These are phyloP conservation scores for Drosophila birchii DNA, from an alignment of 2,888 invertebrate species.

Conservation along the genomic window DNA sequence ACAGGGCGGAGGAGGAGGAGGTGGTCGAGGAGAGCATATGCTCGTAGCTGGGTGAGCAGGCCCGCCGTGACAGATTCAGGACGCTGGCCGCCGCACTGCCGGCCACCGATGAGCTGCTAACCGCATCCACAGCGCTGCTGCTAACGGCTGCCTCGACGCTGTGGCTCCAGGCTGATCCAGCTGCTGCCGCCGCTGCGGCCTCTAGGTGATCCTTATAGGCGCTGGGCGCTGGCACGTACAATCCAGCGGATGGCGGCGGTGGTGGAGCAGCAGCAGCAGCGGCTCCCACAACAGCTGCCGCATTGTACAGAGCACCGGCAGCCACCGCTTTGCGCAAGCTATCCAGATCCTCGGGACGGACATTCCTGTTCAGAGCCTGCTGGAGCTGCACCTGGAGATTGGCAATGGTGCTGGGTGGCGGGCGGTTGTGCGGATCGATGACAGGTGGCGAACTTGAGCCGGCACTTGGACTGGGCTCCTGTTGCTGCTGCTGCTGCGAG, in stretches of 20 bases:
- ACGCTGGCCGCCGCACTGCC: constrained; percentile 85
- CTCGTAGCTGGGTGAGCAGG: constrained; percentile 90
- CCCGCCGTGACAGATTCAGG: constrained; percentile 89
- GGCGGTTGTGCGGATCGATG: constrained; percentile 42
- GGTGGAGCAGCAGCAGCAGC: constrained; percentile 45
- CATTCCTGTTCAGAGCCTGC: constrained; percentile 73
- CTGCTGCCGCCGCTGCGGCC: constrained; percentile 35
- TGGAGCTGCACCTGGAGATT: constrained; percentile 79
- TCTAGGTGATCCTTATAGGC: constrained; percentile 66
- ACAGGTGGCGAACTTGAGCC: constrained; percentile 25
- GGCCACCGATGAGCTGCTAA: constrained; percentile 71
- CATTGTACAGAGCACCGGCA: constrained; percentile 65
- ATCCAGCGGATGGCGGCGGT: constrained; percentile 22
- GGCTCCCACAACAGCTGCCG: constrained; percentile 50
- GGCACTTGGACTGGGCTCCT: constrained; percentile 26
- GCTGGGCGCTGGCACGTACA: constrained; percentile 43
- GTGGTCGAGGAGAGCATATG: constrained; percentile 87
- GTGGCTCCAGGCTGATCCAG: constrained; percentile 60
- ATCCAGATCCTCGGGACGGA: constrained; percentile 79
- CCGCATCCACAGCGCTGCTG: constrained; percentile 81
- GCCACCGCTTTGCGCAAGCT: constrained; percentile 82
- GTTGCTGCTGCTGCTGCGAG: constrained; percentile 29
- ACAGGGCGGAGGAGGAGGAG: constrained; percentile 85
- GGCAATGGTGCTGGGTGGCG: constrained; percentile 57
- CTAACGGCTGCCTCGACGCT: constrained; percentile 72